These are phyloP conservation scores for Thyatira batis DNA, from an alignment of 2,888 invertebrate genomes.

Conservation along the genomic window DNA sequence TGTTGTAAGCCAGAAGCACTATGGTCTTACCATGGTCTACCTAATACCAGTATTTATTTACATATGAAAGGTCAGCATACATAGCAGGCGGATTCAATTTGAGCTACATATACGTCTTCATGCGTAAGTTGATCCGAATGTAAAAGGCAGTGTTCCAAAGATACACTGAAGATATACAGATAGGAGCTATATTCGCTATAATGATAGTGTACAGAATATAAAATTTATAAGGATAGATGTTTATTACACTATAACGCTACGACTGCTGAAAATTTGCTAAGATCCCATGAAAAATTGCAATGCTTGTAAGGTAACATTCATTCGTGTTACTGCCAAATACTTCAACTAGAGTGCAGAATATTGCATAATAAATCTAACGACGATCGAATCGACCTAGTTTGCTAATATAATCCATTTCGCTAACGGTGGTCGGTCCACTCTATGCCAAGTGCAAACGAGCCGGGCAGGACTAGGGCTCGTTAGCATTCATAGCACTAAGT, in stretches of 20 bases:
- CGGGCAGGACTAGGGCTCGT: slow-evolving; percentile 33
- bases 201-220: no score
- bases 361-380: background rate
- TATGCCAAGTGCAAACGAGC: slow-evolving; percentile 23
- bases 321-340: background rate
- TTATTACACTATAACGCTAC: no score
- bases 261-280: no score
- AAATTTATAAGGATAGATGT: no score
- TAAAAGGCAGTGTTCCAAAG: background rate
- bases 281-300: background rate
- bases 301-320: background rate
- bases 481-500: slow-evolving; percentile 49
- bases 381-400: slow-evolving; percentile 15
- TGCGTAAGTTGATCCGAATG: background rate
- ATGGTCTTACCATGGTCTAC: no score
- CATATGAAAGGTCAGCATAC: background rate
- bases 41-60: no score
- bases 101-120: background rate
- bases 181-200: background rate
- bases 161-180: no score
- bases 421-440: slow-evolving; percentile 17
- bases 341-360: background rate
- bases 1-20: no score
- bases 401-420: slow-evolving; percentile 19
- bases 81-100: background rate